phyloP scores from a whole-genome alignment of 2,888 invertebrate genomes.

The Atethmia centrago region DNA sequence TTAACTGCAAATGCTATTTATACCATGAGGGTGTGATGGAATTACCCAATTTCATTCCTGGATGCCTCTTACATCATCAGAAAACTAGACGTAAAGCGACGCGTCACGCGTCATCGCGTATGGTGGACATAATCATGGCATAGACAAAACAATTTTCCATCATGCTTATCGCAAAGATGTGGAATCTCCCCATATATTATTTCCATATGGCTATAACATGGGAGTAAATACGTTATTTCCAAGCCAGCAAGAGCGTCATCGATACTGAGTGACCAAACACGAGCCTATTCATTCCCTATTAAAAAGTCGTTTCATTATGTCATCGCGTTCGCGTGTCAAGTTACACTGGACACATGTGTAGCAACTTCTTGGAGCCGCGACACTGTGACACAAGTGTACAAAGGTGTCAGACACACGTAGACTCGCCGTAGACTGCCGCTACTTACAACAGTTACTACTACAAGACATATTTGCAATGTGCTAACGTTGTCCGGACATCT shows the following conservation, averaged over 20 bases:
- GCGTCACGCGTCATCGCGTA: no score
- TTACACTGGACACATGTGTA: background rate
- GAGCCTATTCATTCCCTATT: background rate
- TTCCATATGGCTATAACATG: background rate
- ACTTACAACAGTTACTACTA: conserved; percentile 46
- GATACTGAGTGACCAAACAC: background rate
- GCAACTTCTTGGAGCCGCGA: conserved; percentile 17
- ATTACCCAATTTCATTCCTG: no score
- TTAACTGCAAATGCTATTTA: background rate
- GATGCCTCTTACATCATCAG: background rate
- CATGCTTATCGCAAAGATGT: no score
- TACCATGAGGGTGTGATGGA: background rate
- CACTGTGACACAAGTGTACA: conserved; percentile 42
- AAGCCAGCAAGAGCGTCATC: no score
- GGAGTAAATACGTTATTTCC: background rate
- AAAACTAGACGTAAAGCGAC: no score
- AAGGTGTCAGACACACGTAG: conserved; percentile 53
- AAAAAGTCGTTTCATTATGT: background rate
- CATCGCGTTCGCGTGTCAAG: conserved; percentile 1
- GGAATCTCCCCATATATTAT: no score
- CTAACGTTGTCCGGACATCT: conserved; percentile 60
- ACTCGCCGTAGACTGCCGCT: conserved; percentile 31
- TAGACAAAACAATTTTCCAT: background rate
- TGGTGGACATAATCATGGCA: no score
- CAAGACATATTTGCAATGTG: conserved; percentile 65